Evolutionary conservation across 1,140 invertebrate species (phyloP).

Genomic region (Elysia chlorotica): DNA sequence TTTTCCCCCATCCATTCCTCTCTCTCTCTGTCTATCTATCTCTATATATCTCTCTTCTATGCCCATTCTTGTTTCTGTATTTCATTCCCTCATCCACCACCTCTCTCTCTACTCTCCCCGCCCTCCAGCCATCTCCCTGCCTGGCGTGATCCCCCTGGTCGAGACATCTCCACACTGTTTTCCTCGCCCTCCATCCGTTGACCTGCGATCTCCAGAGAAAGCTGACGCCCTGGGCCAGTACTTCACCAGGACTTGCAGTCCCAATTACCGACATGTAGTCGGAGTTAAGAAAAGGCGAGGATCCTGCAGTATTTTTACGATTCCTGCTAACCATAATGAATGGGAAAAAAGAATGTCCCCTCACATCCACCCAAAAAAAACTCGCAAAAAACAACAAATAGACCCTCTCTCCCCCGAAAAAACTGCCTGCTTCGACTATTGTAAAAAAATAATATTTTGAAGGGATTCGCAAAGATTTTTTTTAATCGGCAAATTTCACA

Average conservation of each 20-base stretch:
- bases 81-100: background rate
- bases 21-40: slow-evolving; percentile 12
- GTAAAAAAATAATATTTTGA: too few relatives aligned
- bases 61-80: slow-evolving; percentile 2
- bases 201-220: background rate
- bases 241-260: background rate
- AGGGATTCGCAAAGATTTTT: too few relatives aligned
- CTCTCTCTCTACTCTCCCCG: background rate
- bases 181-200: background rate
- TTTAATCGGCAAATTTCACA: too few relatives aligned
- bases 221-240: background rate
- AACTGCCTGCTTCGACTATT: too few relatives aligned
- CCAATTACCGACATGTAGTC: background rate
- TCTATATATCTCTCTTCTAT: slow-evolving; percentile 19
- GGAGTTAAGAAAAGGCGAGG: background rate
- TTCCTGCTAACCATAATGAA: background rate
- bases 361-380: too few relatives aligned
- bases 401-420: too few relatives aligned
- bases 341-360: background rate
- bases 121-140: background rate
- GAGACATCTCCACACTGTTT: background rate
- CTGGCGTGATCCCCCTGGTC: background rate
- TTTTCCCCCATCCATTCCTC: background rate
- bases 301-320: background rate
- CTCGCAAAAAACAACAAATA: too few relatives aligned